Conservation (phyloP, 2,888 invertebrate genomes). For the Ernsta delagoae region DNA sequence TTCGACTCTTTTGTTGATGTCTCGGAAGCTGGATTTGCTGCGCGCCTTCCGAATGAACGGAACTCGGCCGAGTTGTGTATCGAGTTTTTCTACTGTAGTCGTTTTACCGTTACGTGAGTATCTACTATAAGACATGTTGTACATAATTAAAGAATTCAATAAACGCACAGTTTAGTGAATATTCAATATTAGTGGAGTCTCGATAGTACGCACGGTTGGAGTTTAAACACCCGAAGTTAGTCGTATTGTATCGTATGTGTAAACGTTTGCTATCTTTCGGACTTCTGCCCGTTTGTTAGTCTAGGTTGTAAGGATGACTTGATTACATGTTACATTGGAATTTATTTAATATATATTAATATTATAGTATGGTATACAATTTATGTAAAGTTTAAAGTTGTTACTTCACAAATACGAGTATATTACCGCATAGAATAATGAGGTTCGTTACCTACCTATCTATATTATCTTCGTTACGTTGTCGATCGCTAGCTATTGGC, state of each 20-base stretch:
- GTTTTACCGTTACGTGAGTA: slow-evolving; percentile 59
- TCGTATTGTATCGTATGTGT: slow-evolving; percentile 57
- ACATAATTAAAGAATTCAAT: slow-evolving; percentile 76
- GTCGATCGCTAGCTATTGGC: slow-evolving; percentile 67
- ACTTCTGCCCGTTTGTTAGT: slow-evolving; percentile 73
- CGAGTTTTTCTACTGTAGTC: slow-evolving; percentile 62
- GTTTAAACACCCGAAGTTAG: slow-evolving; percentile 64
- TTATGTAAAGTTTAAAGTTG: slow-evolving; percentile 64
- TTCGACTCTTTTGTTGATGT: slow-evolving; percentile 36
- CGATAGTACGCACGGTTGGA: slow-evolving; percentile 73
- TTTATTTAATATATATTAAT: slow-evolving; percentile 63
- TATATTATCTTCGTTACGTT: slow-evolving; percentile 61
- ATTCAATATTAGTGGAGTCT: slow-evolving; percentile 80
- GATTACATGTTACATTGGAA: slow-evolving; percentile 61
- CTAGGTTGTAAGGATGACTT: slow-evolving; percentile 66
- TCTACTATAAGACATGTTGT: slow-evolving; percentile 67
- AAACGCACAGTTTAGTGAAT: slow-evolving; percentile 84
- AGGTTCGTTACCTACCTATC: slow-evolving; percentile 47
- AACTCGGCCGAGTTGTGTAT: slow-evolving; percentile 57
- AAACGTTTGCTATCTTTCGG: slow-evolving; percentile 69
- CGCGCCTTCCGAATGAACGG: slow-evolving; percentile 40
- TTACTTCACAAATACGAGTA: slow-evolving; percentile 62
- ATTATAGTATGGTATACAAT: slow-evolving; percentile 56
- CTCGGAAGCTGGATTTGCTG: slow-evolving; percentile 45
- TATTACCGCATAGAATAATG: slow-evolving; percentile 62